phyloP scores from a whole-genome alignment of 2,888 invertebrate genomes.

The Clunio marinus region DNA sequence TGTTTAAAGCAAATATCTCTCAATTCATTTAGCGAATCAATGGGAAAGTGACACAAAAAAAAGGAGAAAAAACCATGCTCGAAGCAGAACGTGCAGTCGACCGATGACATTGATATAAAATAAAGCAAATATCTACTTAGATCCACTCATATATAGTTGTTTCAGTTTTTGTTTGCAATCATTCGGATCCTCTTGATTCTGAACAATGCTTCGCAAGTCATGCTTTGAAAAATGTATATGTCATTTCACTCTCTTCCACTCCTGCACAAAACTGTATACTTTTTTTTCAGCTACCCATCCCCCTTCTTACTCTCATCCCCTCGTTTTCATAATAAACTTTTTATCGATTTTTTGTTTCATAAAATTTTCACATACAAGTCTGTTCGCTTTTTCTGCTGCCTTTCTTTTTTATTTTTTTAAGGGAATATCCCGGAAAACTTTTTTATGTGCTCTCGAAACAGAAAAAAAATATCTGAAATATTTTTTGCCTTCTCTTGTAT shows the following conservation, averaged over 20 bases:
- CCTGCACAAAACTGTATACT: background rate
- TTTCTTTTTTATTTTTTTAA: too few relatives aligned
- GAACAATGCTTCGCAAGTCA: slow-evolving; percentile 3
- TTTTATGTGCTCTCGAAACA: slow-evolving; percentile 5
- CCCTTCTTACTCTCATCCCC: too few relatives aligned
- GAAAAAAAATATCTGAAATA: too few relatives aligned
- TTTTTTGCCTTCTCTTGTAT: background rate
- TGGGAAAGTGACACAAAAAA: too few relatives aligned
- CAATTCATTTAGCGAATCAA: too few relatives aligned
- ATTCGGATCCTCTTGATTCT: background rate
- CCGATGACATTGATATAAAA: too few relatives aligned
- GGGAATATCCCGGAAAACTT: slow-evolving; percentile 5
- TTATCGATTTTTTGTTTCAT: slow-evolving; percentile 2
- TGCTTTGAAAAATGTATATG: slow-evolving; percentile 1
- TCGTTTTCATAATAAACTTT: slow-evolving; percentile 11
- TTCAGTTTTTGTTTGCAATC: background rate
- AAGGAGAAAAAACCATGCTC: too few relatives aligned
- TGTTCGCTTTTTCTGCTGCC: background rate
- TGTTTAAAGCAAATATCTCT: too few relatives aligned
- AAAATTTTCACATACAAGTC: slow-evolving; percentile 1
- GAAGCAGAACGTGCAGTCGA: too few relatives aligned
- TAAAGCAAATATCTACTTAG: too few relatives aligned
- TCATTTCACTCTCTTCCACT: background rate
- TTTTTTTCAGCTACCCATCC: too few relatives aligned
- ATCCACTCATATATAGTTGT: too few relatives aligned